Evolutionary conservation across 2,888 invertebrate genomes (phyloP).

Genomic region (Thymelicus sylvestris): DNA sequence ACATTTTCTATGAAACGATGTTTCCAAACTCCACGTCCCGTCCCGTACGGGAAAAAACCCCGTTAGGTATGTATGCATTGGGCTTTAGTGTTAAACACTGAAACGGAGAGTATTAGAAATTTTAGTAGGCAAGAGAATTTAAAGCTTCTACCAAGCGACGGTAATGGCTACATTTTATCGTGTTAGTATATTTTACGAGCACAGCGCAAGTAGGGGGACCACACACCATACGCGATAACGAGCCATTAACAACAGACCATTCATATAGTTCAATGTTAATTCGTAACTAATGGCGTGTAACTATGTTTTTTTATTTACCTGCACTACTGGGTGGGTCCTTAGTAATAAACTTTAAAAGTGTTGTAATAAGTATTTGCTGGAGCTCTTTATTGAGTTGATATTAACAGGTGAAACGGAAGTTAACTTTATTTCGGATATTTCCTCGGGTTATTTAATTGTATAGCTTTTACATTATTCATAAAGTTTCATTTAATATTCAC

Average conservation of each 20-base stretch:
- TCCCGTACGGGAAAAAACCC: too few species aligned
- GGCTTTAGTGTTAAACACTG: not conserved
- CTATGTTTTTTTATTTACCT: conserved; percentile 15
- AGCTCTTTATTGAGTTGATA: not conserved
- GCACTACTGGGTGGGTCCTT: not conserved
- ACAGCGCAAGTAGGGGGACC: conserved; percentile 32
- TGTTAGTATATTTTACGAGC: conserved; percentile 35
- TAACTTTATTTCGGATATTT: too few species aligned
- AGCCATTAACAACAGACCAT: conserved; percentile 29
- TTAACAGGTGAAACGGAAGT: too few species aligned
- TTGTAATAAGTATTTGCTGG: not conserved
- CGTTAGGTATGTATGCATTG: too few species aligned
- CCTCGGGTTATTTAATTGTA: too few species aligned
- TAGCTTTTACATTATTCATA: too few species aligned
- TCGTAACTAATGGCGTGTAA: conserved; percentile 31
- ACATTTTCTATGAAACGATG: too few species aligned
- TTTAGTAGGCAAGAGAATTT: conserved; percentile 19
- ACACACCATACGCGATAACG: conserved; percentile 36
- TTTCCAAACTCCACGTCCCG: too few species aligned
- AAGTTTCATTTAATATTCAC: not conserved
- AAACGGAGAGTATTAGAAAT: conserved; percentile 3
- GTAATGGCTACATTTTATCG: conserved; percentile 36
- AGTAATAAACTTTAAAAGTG: not conserved
- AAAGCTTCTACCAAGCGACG: conserved; percentile 11
- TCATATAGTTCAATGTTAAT: conserved; percentile 29